Conservation (phyloP, 2,113 vertebrate genomes). For the Archilochus colubris region DNA sequence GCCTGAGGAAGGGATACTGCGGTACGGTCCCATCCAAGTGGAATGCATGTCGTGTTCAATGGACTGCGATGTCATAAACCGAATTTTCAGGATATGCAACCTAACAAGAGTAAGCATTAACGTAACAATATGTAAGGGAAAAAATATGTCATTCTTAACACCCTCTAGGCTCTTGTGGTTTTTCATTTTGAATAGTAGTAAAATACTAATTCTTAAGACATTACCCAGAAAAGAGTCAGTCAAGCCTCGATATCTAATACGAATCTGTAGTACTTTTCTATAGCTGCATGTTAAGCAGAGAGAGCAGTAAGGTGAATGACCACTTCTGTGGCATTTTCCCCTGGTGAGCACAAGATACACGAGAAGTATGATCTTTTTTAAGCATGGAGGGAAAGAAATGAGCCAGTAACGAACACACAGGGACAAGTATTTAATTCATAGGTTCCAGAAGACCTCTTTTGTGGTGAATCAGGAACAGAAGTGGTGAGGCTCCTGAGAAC, state of each 20-base stretch:
- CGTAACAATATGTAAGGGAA: not conserved
- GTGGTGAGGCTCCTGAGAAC: not conserved
- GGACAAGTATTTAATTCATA: not conserved
- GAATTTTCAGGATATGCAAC: constrained; percentile 99
- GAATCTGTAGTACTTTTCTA: not conserved
- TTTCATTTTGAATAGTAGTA: not conserved
- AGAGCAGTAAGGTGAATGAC: not conserved
- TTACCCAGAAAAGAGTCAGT: not conserved
- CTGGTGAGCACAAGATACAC: not conserved
- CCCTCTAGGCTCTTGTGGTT: not conserved
- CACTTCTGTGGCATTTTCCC: not conserved
- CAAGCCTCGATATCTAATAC: not conserved
- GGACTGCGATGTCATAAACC: constrained; percentile 96
- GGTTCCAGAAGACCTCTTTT: not conserved
- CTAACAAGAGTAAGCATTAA: constrained; percentile 89
- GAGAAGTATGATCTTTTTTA: not conserved
- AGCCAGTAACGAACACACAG: not conserved
- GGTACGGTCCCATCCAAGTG: constrained; percentile 96
- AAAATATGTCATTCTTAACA: not conserved
- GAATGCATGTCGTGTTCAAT: constrained; percentile 98
- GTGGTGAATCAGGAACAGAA: not conserved
- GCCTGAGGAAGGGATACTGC: constrained; percentile 94
- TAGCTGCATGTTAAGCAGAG: not conserved
- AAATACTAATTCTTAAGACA: not conserved
- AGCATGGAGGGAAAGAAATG: not conserved